Percentiles rank a stretch among this genome's conserved stretches.
Evolutionary conservation across 1,140 invertebrate genomes (phyloP).

Genomic region (Drosophila subpulchrella): DNA sequence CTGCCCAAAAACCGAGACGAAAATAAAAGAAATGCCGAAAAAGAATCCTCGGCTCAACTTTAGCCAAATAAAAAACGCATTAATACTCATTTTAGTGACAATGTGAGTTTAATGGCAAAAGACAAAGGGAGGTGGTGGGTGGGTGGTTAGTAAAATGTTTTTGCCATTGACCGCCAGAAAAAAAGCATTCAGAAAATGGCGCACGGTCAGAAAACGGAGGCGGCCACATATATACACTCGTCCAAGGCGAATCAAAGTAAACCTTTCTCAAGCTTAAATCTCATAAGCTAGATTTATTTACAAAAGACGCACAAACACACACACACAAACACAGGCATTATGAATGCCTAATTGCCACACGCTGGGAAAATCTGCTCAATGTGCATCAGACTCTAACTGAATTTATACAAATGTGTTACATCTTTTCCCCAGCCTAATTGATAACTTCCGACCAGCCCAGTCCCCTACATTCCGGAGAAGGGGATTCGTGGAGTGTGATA

Average conservation of each 20-base stretch:
- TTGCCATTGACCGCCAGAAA: slow-evolving; percentile 79
- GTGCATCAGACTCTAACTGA: slow-evolving; percentile 62
- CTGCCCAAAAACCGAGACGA: slow-evolving; percentile 25
- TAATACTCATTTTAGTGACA: slow-evolving; percentile 81
- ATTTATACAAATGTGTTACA: slow-evolving; percentile 83
- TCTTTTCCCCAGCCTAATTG: slow-evolving; percentile 77
- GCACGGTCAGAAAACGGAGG: slow-evolving; percentile 71
- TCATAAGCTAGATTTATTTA: slow-evolving; percentile 79
- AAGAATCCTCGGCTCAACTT: slow-evolving; percentile 50
- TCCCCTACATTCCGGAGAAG: slow-evolving; percentile 10
- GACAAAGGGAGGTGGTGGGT: slow-evolving; percentile 31
- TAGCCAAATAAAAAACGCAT: slow-evolving; percentile 76
- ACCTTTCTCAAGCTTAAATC: slow-evolving; percentile 77
- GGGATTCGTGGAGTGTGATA: slow-evolving; percentile 58
- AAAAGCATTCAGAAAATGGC: slow-evolving; percentile 64
- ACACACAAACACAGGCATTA: not conserved
- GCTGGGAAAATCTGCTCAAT: slow-evolving; percentile 62
- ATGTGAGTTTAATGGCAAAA: slow-evolving; percentile 76
- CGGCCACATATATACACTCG: slow-evolving; percentile 4
- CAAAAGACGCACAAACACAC: slow-evolving; percentile 59
- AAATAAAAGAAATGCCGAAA: slow-evolving; percentile 24
- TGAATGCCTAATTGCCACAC: slow-evolving; percentile 72
- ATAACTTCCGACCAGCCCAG: slow-evolving; percentile 72
- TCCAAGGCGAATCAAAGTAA: slow-evolving; percentile 71
- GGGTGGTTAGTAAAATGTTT: slow-evolving; percentile 52